Conservation (phyloP, 2,888 invertebrate species). For the Hydropsyche betteni region DNA sequence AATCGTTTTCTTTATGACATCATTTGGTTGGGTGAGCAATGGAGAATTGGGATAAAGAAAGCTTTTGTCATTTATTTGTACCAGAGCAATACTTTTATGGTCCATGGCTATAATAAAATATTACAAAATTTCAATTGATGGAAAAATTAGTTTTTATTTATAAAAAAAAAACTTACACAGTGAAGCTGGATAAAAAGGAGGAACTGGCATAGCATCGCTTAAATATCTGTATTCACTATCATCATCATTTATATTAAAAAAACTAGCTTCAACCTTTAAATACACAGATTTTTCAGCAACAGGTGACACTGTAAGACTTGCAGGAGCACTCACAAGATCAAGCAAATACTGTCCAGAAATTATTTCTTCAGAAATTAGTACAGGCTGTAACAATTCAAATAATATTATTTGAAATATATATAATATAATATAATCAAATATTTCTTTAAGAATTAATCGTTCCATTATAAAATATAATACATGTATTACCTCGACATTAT, state of each 20-base stretch:
- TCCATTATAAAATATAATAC: too few relatives aligned
- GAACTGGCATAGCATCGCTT: conserved; percentile 63
- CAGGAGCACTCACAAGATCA: conserved; percentile 37
- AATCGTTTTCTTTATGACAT: conserved; percentile 57
- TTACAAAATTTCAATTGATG: not conserved
- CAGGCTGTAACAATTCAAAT: conserved; percentile 2
- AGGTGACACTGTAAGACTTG: conserved; percentile 46
- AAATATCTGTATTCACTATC: conserved; percentile 66
- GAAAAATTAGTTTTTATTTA: conserved; percentile 18
- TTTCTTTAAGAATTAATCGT: too few relatives aligned
- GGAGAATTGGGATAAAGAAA: conserved; percentile 69
- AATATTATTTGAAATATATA: conserved; percentile 6
- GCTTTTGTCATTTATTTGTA: conserved; percentile 70
- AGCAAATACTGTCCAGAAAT: conserved; percentile 56
- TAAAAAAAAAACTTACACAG: conserved; percentile 58
- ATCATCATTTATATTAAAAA: conserved; percentile 58
- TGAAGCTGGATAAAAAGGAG: conserved; percentile 64
- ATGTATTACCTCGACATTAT: conserved; percentile 20
- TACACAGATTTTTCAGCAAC: conserved; percentile 58
- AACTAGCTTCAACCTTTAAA: conserved; percentile 63
- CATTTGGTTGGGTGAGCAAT: conserved; percentile 64
- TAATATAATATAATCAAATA: too few relatives aligned
- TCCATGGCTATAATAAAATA: conserved; percentile 34
- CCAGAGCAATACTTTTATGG: conserved; percentile 52
- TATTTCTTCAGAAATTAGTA: conserved; percentile 39